These are phyloP conservation scores for Lysandra coridon DNA, from an alignment of 2,888 invertebrate genomes.

Conservation along the genomic window DNA sequence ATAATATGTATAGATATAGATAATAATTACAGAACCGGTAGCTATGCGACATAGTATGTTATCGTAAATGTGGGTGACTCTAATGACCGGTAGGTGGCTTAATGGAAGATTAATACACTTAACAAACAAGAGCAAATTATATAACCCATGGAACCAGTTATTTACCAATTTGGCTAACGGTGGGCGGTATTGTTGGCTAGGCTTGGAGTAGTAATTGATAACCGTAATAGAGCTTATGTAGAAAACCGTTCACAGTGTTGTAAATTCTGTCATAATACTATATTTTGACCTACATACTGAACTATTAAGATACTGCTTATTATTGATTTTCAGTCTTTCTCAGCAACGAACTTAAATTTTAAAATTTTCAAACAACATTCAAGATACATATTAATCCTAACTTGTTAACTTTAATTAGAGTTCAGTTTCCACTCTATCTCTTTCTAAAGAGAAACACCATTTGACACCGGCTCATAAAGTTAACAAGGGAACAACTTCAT, in stretches of 20 bases:
- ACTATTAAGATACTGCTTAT: neutral
- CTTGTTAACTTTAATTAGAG: neutral
- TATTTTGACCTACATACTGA: neutral
- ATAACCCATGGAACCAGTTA: slow-evolving; percentile 9
- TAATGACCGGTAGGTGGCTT: neutral
- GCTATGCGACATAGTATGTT: neutral
- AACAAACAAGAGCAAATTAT: slow-evolving; percentile 25
- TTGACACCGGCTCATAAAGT: neutral
- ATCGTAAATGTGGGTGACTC: slow-evolving; percentile 8
- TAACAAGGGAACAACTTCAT: too few relatives aligned
- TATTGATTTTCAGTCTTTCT: neutral
- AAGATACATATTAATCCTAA: too few relatives aligned
- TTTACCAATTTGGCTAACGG: slow-evolving; percentile 5
- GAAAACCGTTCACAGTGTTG: neutral
- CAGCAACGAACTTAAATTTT: neutral
- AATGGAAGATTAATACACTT: slow-evolving; percentile 17
- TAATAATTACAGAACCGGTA: neutral
- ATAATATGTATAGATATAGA: too few relatives aligned
- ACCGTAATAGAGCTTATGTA: neutral
- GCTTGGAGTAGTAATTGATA: neutral
- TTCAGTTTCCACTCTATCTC: neutral
- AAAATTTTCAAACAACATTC: neutral
- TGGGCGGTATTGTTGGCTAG: slow-evolving; percentile 1
- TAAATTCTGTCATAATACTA: too few relatives aligned
- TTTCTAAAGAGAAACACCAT: neutral